Evolutionary conservation across 2,888 invertebrate genomes (phyloP).

Genomic region (Esperia sulphurella): DNA sequence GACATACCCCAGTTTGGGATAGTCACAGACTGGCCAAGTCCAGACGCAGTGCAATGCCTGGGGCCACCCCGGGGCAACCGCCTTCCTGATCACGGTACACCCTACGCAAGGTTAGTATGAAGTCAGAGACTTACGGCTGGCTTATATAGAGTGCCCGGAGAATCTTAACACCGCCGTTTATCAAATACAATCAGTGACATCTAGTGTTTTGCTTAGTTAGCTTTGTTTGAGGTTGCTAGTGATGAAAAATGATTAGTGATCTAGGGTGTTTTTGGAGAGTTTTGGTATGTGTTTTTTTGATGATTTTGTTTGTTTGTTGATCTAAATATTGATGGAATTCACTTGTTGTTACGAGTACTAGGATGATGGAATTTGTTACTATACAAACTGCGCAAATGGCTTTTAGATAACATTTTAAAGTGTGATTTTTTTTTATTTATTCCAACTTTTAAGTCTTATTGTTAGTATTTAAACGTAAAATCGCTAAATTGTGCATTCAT

Average conservation of each 20-base stretch:
- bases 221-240: conserved; percentile 12
- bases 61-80: conserved; percentile 82
- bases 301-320: too few species aligned
- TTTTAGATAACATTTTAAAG: too few species aligned
- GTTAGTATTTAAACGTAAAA: too few species aligned
- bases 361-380: too few species aligned
- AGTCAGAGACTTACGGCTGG: accelerated
- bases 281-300: too few species aligned
- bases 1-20: conserved; percentile 77
- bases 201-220: conserved; percentile 32
- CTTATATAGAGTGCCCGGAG: conserved; percentile 32
- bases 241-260: conserved; percentile 1
- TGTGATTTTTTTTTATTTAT: too few species aligned
- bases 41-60: conserved; percentile 83
- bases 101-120: conserved; percentile 87
- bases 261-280: background rate
- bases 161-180: conserved; percentile 53
- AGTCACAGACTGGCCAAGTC: conserved; percentile 80
- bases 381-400: too few species aligned
- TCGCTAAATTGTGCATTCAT: too few species aligned
- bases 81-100: conserved; percentile 85
- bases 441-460: too few species aligned
- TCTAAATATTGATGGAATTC: too few species aligned
- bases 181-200: conserved; percentile 46
- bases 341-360: too few species aligned